Percentiles rank a stretch among this genome's conserved stretches.
Conservation (phyloP, 2,113 vertebrate species). For the Calypte anna region DNA sequence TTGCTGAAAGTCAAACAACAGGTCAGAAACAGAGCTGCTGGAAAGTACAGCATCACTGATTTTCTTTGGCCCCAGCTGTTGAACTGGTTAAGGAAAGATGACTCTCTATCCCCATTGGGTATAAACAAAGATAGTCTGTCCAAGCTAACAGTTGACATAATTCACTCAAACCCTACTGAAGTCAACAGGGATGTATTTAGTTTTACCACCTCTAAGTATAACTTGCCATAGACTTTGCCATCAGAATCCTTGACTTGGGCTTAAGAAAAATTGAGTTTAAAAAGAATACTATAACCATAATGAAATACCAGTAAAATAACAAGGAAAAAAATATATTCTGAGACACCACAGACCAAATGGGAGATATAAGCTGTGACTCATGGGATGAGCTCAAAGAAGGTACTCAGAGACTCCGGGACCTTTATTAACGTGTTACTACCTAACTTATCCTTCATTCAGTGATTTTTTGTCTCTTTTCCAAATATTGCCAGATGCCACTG, state of each 20-base stretch:
- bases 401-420: not conserved
- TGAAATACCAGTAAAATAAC: not conserved
- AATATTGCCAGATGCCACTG: not conserved
- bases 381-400: not conserved
- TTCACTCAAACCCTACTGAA: not conserved
- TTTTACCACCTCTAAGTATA: not conserved
- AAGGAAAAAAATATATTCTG: not conserved
- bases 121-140: not conserved
- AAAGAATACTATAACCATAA: not conserved
- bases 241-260: not conserved
- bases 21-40: not conserved
- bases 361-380: not conserved
- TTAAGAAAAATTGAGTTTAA: not conserved
- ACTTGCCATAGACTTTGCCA: not conserved
- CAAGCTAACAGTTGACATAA: not conserved
- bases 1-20: not conserved
- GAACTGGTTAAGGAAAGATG: not conserved
- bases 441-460: not conserved
- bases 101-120: not conserved
- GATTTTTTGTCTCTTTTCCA: not conserved
- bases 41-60: not conserved
- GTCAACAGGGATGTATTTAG: not conserved
- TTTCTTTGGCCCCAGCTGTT: not conserved
- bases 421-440: not conserved
- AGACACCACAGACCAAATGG: not conserved